A percentile compares a stretch with the other conserved stretches of the same genome.
These are phyloP conservation scores for Craseonycteris thonglongyai DNA, from an alignment of 2,113 vertebrate genomes.

Conservation along the genomic window DNA sequence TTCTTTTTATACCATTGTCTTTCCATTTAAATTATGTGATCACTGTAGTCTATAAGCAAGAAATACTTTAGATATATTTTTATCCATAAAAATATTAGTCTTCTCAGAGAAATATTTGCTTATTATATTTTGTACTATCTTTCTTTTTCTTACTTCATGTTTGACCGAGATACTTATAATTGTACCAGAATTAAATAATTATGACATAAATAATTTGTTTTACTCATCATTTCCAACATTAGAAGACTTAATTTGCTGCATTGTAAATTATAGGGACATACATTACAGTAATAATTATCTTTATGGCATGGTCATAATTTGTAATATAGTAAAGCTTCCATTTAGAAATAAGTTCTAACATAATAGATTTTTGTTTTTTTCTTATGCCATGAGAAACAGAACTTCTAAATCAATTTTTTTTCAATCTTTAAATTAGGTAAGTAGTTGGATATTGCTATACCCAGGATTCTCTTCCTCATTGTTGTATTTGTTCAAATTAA, in stretches of 20 bases:
- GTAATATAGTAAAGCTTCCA: not conserved
- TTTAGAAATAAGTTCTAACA: not conserved
- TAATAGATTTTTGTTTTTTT: not conserved
- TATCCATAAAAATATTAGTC: not conserved
- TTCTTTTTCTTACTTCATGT: constrained; percentile 22
- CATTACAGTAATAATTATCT: constrained; percentile 24
- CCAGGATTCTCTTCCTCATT: not conserved
- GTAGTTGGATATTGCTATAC: not conserved
- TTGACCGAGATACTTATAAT: not conserved
- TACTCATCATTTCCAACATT: constrained; percentile 15
- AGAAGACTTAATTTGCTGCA: not conserved
- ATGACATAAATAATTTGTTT: constrained; percentile 42
- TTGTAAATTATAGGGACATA: constrained; percentile 1
- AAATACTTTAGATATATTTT: not conserved
- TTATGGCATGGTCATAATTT: not conserved
- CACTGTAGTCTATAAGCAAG: not conserved
- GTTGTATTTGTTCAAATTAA: not conserved
- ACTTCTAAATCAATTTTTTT: not conserved
- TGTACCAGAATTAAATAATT: constrained; percentile 21
- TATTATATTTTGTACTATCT: not conserved
- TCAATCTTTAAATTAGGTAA: not conserved
- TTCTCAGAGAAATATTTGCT: not conserved
- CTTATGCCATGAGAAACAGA: not conserved
- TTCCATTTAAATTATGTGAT: not conserved
- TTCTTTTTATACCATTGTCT: not conserved